These are phyloP conservation scores for Triplophysa yarkandensis DNA, from an alignment of 2,797 vertebrate species.

Conservation along the genomic window DNA sequence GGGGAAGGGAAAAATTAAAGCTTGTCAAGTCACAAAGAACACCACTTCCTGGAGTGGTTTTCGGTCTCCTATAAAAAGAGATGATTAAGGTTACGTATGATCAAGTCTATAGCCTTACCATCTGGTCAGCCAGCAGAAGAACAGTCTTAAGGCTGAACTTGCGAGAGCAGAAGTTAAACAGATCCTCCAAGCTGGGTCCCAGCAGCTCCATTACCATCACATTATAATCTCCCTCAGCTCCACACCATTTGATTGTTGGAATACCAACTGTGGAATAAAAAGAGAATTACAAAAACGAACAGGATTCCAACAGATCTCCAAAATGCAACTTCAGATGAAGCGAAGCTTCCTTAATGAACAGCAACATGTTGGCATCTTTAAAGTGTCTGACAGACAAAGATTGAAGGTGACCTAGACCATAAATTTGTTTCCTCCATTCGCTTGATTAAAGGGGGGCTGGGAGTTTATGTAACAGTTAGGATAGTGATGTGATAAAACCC, in stretches of 20 bases:
- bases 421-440: conserved; percentile 1
- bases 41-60: conserved; percentile 15
- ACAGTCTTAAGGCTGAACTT: conserved; percentile 82
- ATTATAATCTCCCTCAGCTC: conserved; percentile 68
- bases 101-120: conserved; percentile 72
- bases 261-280: conserved; percentile 59
- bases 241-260: conserved; percentile 68
- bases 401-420: conserved; percentile 45
- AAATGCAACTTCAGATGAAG: neutral
- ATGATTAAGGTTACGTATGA: conserved; percentile 5
- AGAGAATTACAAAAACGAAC: neutral
- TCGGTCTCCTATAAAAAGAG: conserved; percentile 19
- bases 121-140: conserved; percentile 82
- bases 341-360: too few relatives aligned
- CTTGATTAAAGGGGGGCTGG: neutral
- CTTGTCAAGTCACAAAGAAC: conserved; percentile 2
- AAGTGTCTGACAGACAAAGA: neutral
- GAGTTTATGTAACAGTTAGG: too few relatives aligned
- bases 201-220: conserved; percentile 71
- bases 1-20: conserved; percentile 15
- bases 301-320: neutral
- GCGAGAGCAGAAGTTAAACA: conserved; percentile 69
- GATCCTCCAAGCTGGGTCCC: conserved; percentile 68
- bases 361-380: neutral
- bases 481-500: conserved; percentile 8